A percentile compares a stretch with the other conserved stretches of the same genome.
Evolutionary conservation across 2,113 vertebrate genomes (phyloP).

Genomic region (Chunga burmeisteri): DNA sequence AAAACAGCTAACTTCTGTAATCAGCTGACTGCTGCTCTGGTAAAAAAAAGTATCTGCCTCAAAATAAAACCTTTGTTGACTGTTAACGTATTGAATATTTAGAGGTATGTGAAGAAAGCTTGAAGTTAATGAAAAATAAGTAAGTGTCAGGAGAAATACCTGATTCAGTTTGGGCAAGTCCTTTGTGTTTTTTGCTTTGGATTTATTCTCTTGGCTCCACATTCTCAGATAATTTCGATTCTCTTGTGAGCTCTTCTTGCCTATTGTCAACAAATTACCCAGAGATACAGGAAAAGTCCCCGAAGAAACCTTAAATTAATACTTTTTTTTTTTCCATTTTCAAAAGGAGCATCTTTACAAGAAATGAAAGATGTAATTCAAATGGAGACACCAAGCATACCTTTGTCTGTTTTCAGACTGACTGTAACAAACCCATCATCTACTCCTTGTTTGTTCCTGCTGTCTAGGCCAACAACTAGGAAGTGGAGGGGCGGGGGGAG

Average conservation of each 20-base stretch:
- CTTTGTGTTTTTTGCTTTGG: slow-evolving; percentile 85
- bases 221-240: slow-evolving; percentile 91
- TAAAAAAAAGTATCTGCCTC: not conserved
- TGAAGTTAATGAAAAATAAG: not conserved
- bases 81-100: not conserved
- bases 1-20: not conserved
- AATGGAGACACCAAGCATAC: slow-evolving; percentile 50
- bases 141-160: slow-evolving; percentile 66
- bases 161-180: slow-evolving; percentile 94
- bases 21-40: not conserved
- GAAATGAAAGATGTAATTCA: not conserved
- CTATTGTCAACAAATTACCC: slow-evolving; percentile 65
- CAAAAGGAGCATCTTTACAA: not conserved
- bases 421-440: slow-evolving; percentile 94
- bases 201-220: slow-evolving; percentile 90
- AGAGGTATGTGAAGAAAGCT: not conserved
- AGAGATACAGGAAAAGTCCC: not conserved
- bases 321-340: not conserved
- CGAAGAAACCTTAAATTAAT: not conserved
- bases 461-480: slow-evolving; percentile 80
- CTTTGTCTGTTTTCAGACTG: slow-evolving; percentile 91
- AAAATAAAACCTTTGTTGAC: not conserved
- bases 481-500: not conserved
- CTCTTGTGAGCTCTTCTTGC: slow-evolving; percentile 90
- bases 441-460: slow-evolving; percentile 80